Evolutionary conservation across 2,113 vertebrate genomes (phyloP), one percentile per base, ranked within the genome.

Genomic region (Patagioenas fasciata): DNA sequence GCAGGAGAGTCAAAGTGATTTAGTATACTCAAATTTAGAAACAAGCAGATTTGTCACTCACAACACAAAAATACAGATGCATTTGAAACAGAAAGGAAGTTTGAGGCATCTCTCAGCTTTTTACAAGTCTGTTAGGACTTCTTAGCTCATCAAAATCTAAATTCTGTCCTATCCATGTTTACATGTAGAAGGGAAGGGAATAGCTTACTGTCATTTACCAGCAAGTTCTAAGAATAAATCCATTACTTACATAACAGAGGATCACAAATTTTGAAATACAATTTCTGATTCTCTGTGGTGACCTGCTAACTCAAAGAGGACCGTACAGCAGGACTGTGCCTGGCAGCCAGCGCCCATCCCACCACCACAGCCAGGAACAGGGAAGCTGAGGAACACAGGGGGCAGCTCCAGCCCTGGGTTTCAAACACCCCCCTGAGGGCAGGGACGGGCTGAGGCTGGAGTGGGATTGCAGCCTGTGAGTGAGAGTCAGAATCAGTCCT

Each of bases 371-470:
- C 2, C 7, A 54, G 36, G 9, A 79, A 7, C 32, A 53, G 28
- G 32, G 53, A 6, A 38, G 15, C 10, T 26, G 5, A 4, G 3
- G 12, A 12, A 2, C 36, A 60, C 11, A 1, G 1, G 13, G 7
- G 31, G 3, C 26, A 67, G 32, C 12, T 15, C 20, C 60, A 51
- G 18, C 21, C 42, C 18, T 21, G 9, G 10, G 9, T 9, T 40
- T 54, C 1, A 2, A 54, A 28, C 11, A 32, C 6, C 10, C 44
- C 3, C 19, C 24, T 9, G 15, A 17, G 54, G 32, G 24, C 18
- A 47, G 18, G 8, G 44, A 14, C 6, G 44, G 44, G 44, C 18
- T 47, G 44, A 8, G 44, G 44, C 44, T 47, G 18, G 8, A 47
- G 7, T 47, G 44, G 44, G 44, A 47, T 47, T 47, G 18, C 44